These are phyloP conservation scores for Chirona hameri DNA, from an alignment of 2,888 invertebrate species.

Conservation along the genomic window DNA sequence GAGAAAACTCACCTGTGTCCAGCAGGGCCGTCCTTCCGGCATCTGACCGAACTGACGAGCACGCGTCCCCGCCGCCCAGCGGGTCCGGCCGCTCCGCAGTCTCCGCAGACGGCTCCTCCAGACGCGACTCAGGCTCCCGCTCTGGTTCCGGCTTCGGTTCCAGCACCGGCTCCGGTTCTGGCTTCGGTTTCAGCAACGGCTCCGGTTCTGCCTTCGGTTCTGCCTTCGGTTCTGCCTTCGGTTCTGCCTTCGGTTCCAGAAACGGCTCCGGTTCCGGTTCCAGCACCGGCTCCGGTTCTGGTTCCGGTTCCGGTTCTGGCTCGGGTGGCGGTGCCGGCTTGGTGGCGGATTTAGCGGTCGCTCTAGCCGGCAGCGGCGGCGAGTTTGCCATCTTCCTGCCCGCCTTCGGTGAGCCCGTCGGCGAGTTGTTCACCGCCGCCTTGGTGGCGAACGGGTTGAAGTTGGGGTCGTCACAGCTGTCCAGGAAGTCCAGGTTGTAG, in stretches of 20 bases:
- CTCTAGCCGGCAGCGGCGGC: not conserved
- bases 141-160: too few relatives aligned
- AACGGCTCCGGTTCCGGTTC: not conserved
- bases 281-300: not conserved
- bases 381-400: not conserved
- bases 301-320: not conserved
- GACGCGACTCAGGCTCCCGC: not conserved
- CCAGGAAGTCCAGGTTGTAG: slow-evolving; percentile 38
- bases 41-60: not conserved
- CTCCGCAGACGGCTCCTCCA: not conserved
- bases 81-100: not conserved
- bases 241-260: not conserved
- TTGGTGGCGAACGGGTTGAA: slow-evolving; percentile 39
- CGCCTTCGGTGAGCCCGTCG: slow-evolving; percentile 31
- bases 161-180: not conserved
- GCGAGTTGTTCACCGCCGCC: slow-evolving; percentile 35
- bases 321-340: not conserved
- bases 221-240: not conserved
- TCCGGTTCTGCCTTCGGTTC: too few relatives aligned
- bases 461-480: slow-evolving; percentile 38
- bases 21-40: not conserved
- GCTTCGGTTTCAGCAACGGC: not conserved
- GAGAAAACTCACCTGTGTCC: not conserved
- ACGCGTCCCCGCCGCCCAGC: not conserved
- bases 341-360: not conserved